These are phyloP conservation scores for Bibio marci DNA, from an alignment of 2,888 invertebrate species.

Conservation along the genomic window DNA sequence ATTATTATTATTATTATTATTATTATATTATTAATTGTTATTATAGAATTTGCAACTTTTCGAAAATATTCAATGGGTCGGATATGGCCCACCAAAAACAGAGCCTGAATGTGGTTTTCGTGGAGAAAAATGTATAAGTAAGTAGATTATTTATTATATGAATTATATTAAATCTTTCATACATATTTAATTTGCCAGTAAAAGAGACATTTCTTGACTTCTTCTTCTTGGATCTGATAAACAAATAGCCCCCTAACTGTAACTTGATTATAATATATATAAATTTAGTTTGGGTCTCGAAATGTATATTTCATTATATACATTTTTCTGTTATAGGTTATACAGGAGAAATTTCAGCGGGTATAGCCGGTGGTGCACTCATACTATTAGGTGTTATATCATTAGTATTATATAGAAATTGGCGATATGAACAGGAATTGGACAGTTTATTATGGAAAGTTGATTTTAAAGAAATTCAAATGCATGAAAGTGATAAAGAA, in stretches of 20 bases:
- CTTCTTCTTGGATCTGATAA: too few species aligned
- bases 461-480: conserved; percentile 75
- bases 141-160: too few species aligned
- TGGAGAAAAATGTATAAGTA: conserved; percentile 79
- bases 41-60: conserved; percentile 58
- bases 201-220: too few species aligned
- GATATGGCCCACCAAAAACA: conserved; percentile 57
- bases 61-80: conserved; percentile 60
- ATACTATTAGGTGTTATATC: conserved; percentile 54
- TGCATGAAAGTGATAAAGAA: conserved; percentile 40
- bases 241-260: too few species aligned
- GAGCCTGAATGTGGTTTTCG: conserved; percentile 82
- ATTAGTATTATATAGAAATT: conserved; percentile 68
- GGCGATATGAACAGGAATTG: conserved; percentile 85
- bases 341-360: conserved; percentile 66
- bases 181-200: too few species aligned
- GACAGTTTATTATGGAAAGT: conserved; percentile 89
- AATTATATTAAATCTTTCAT: too few species aligned
- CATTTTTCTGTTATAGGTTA: conserved; percentile 37
- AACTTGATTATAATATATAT: too few species aligned
- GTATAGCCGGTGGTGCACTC: conserved; percentile 60
- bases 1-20: too few species aligned
- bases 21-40: too few species aligned
- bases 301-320: too few species aligned
- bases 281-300: too few species aligned